phyloP scores from a whole-genome alignment of 2,797 vertebrate species.

The Anolis apletophallus region DNA sequence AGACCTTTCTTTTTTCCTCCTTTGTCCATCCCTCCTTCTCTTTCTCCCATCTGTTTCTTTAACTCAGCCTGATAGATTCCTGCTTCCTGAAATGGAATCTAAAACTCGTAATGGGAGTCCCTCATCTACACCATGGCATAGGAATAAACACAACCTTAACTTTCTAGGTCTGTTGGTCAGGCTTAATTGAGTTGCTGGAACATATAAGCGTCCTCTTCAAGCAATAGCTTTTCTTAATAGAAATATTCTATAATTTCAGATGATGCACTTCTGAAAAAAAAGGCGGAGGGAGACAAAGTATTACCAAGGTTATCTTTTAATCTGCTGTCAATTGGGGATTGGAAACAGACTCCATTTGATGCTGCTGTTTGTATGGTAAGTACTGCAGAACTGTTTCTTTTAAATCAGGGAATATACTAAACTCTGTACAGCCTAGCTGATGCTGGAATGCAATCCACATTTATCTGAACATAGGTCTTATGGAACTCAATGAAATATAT shows the following conservation, averaged over 20 bases:
- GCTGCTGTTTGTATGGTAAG: constrained; percentile 71
- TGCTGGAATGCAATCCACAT: not conserved
- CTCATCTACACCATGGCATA: constrained; percentile 62
- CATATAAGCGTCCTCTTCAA: constrained; percentile 48
- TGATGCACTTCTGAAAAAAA: constrained; percentile 53
- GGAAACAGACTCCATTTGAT: constrained; percentile 50
- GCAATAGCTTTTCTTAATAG: constrained; percentile 47
- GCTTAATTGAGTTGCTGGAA: constrained; percentile 73
- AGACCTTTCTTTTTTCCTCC: constrained; percentile 22
- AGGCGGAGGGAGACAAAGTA: not conserved
- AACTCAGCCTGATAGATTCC: constrained; percentile 70
- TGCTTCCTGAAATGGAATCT: constrained; percentile 71
- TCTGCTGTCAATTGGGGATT: constrained; percentile 58
- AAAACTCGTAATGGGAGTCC: constrained; percentile 69
- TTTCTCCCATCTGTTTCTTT: constrained; percentile 77
- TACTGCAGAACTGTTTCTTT: constrained; percentile 56
- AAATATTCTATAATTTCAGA: constrained; percentile 70
- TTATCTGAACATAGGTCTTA: not conserved
- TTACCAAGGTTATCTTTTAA: constrained; percentile 54
- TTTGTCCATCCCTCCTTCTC: constrained; percentile 55
- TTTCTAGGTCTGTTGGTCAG: constrained; percentile 70
- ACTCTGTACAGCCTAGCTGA: constrained; percentile 31
- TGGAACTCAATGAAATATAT: not conserved
- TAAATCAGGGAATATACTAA: constrained; percentile 27
- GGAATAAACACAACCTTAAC: constrained; percentile 73